phyloP scores from a whole-genome alignment of 2,113 vertebrate species.

The human (Homo sapiens) region GRCh38 chr7:108071001-108071500 shows the following conservation, averaged over 20 bases:
- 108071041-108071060: too few species aligned
- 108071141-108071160: not conserved
- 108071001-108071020: not conserved
- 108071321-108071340: not conserved
- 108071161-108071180: not conserved
- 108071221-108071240: not conserved
- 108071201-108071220: not conserved
- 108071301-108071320: not conserved
- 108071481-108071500: not conserved
- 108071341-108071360: not conserved
- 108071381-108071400: not conserved
- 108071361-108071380: not conserved
- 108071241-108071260: not conserved
- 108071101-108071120: not conserved
- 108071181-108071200: not conserved
- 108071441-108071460: accelerated
- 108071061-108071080: not conserved
- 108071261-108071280: not conserved
- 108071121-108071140: not conserved
- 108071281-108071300: not conserved
- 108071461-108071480: not conserved
- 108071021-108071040: not conserved
- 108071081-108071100: not conserved
- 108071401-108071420: not conserved
- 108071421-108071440: not conserved